Evolutionary conservation across 2,113 vertebrate genomes (phyloP).

Genomic region (Pygoscelis adeliae): DNA sequence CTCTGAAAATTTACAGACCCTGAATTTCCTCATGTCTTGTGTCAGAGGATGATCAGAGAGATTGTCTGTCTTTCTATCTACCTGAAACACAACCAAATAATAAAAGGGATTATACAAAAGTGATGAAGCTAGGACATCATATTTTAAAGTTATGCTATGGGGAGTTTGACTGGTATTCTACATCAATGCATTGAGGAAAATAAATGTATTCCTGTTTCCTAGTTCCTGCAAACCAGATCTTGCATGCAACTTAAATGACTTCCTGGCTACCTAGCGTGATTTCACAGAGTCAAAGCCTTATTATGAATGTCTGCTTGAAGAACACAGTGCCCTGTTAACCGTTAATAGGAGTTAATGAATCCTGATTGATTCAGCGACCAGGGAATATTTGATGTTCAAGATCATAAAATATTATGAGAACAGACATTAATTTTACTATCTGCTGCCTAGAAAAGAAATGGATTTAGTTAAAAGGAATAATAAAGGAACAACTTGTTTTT

Average conservation of each 20-base stretch:
- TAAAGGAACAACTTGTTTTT: not conserved
- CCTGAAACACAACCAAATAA: not conserved
- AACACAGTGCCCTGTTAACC: not conserved
- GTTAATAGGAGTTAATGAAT: not conserved
- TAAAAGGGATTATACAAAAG: not conserved
- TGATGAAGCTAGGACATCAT: not conserved
- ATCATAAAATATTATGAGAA: slow-evolving; percentile 24
- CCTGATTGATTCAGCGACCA: not conserved
- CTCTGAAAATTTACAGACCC: not conserved
- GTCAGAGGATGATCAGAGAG: not conserved
- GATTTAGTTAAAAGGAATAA: not conserved
- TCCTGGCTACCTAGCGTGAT: not conserved
- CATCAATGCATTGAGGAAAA: not conserved
- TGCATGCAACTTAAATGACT: not conserved
- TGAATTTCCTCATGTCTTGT: not conserved
- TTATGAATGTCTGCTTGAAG: not conserved
- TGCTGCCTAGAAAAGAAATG: not conserved
- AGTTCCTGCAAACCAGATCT: not conserved
- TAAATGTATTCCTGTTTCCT: not conserved
- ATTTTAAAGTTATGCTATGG: not conserved
- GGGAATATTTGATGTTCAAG: slow-evolving; percentile 7
- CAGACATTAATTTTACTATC: slow-evolving; percentile 1
- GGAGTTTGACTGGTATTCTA: not conserved
- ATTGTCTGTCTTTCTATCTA: not conserved
- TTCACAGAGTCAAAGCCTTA: not conserved